Percentiles rank a stretch among this genome's conserved stretches.
These are phyloP conservation scores for Hermaeophaga mercurialis DNA, from an alignment of 2,888 invertebrate genomes.

Conservation along the genomic window DNA sequence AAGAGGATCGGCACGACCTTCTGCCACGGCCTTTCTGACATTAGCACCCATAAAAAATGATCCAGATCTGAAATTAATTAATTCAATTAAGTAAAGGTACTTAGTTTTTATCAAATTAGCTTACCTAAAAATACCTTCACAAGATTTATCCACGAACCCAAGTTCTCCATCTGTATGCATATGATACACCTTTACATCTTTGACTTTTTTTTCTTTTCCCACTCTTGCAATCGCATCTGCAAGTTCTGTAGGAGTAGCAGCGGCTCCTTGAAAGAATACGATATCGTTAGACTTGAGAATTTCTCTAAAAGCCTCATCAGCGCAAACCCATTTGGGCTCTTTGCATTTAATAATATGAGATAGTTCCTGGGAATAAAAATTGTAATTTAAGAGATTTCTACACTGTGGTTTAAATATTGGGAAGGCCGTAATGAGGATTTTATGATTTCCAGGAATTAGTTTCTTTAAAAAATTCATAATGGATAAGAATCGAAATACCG, in stretches of 20 bases:
- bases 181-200: conserved; percentile 82
- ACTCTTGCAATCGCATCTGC: conserved; percentile 81
- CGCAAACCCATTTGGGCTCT: conserved; percentile 71
- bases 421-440: neutral
- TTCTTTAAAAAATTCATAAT: no score
- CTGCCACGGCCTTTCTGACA: conserved; percentile 85
- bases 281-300: conserved; percentile 61
- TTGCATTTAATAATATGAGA: conserved; percentile 76
- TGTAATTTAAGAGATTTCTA: conserved; percentile 47
- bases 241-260: conserved; percentile 87
- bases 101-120: no score
- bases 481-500: no score
- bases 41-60: conserved; percentile 94
- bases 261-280: conserved; percentile 89
- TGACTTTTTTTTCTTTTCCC: conserved; percentile 71
- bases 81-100: no score
- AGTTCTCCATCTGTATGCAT: conserved; percentile 92
- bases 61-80: conserved; percentile 71
- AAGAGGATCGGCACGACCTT: conserved; percentile 87
- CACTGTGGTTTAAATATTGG: neutral
- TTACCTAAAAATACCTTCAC: conserved; percentile 69
- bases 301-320: conserved; percentile 81
- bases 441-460: no score
- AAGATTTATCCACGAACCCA: conserved; percentile 73
- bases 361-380: conserved; percentile 79